Conservation (phyloP, 2,113 vertebrate species). For the Epinephelus lanceolatus region DNA sequence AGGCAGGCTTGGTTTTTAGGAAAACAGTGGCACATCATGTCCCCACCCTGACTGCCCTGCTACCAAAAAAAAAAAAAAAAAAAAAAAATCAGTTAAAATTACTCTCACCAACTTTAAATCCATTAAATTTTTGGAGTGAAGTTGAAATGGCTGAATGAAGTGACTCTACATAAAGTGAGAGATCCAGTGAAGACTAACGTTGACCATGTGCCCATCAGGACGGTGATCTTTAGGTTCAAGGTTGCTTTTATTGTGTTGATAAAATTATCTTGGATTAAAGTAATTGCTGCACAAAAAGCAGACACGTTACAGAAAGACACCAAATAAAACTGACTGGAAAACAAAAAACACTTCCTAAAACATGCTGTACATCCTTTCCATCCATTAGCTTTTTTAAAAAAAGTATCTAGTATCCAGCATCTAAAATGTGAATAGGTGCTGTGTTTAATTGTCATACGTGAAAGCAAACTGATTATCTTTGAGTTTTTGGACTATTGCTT, state of each 20-base stretch:
- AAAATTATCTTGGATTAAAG: neutral
- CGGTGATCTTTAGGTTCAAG: neutral
- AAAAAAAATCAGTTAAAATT: too few relatives aligned
- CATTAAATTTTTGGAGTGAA: neutral
- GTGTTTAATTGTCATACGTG: too few relatives aligned
- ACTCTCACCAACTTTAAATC: neutral
- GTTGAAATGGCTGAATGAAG: neutral
- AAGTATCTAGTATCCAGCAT: too few relatives aligned
- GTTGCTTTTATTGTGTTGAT: neutral
- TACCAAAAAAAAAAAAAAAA: too few relatives aligned
- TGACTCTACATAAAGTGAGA: neutral
- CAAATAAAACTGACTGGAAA: neutral
- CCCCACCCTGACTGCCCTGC: too few relatives aligned
- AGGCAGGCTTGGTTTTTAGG: constrained; percentile 3
- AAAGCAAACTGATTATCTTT: too few relatives aligned
- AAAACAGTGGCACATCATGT: neutral
- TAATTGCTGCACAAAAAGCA: neutral
- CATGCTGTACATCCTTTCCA: too few relatives aligned
- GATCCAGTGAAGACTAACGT: too few relatives aligned
- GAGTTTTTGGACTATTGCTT: too few relatives aligned
- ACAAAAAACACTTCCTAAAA: neutral
- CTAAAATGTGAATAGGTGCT: too few relatives aligned
- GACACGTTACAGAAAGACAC: neutral
- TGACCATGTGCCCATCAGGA: too few relatives aligned
- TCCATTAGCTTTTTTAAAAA: too few relatives aligned